Evolutionary conservation across 2,888 invertebrate genomes (phyloP), one percentile per base, ranked within the genome.

Genomic region (Rhogogaster chlorosoma): DNA sequence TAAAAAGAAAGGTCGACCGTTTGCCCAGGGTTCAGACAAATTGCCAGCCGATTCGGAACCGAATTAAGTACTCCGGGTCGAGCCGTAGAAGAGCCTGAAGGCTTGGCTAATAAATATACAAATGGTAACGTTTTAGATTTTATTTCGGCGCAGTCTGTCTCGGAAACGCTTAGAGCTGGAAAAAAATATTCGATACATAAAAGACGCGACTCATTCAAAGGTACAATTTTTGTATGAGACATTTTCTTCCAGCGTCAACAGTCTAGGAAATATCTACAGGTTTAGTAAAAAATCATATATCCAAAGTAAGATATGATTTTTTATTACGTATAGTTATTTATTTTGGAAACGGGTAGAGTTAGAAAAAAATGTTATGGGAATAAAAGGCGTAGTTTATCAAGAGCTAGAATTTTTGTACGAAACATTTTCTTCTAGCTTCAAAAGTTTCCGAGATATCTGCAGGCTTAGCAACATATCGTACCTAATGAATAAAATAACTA

Each of bases 31-130:
- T 49, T 80, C 80, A 80, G 80, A 80, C 80, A 80, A 80, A 80
- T 80, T 80, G 80, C 80, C 80, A 80, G 80, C 36, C 80, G 80
- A 61, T 80, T 80, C 61, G 22, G 61, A 80, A 80, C 80, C 80
- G 80, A 80, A 80, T 80, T 80, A 73, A 73, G 42, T 73, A 80
- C 80, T 80, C 38, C 18, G 32, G 67, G 15, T 32, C 67, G 22
- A 22, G 2, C 29, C 10, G 64, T 22, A 32, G 32, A 32, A 67
- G 67, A 32, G 32, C 32, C 10, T 26, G 26, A 67, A 29, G 67
- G 67, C 67, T 67, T 0, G 18, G 29, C 29, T 67, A 67, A 67
- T 67, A 67, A 67, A 67, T 67, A 67, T 32, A 67, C 67, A 67
- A 32, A 67, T 15, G 15, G 18, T 4, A 18, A 67, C 67, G 12